Base-by-base conservation (phyloP, 2,888 invertebrate species). In the Xanthia togata region DNA sequence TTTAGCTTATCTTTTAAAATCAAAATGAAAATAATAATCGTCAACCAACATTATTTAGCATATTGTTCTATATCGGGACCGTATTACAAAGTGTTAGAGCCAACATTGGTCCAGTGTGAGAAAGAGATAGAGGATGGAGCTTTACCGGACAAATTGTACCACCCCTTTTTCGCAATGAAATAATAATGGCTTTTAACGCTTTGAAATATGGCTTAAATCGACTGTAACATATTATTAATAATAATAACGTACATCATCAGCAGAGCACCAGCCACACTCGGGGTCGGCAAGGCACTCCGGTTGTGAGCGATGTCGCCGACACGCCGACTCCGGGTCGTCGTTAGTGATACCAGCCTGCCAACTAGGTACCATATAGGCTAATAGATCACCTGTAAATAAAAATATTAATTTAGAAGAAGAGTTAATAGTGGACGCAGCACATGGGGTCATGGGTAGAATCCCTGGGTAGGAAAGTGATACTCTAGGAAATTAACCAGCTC, bases 231-330 rank as follows among this genome's bases (percentile, higher is more conserved):
- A 14, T 31, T 35, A 60, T 60, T 62, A 31, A 38, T 53, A 35
- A 31, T 47, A 79, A 41, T 23, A 44, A 65, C 85, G 23, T 69
- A 97, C 97, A 84, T 97, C 98, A 85, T 98, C 98, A 41, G 98
- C 98, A 0, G 98, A 98, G 93, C 99, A 99, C 99, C 99, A 99
- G 23, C 99, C 99, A 92, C 99, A 99, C 93, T 99, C 99, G 0
- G 99, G 99, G 95, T 99, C 99, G 0, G 98, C 98, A 0, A 98
- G 97, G 90, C 99, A 99, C 90, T 98, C 98, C 2, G 98, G 97
- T 87, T 98, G 97, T 50, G 97, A 97, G 86, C 97, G 97, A 91
- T 98, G 98, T 50, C 97, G 97, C 26, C 97, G 97, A 88, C 98
- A 98, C 4, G 98, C 97, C 60, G 97, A 97, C 92, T 98, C 98